A percentile compares a stretch with the other conserved stretches of the same genome.
These are phyloP conservation scores for Oscheius sp. DNA, from an alignment of 1,140 invertebrate genomes.

Conservation along the genomic window DNA sequence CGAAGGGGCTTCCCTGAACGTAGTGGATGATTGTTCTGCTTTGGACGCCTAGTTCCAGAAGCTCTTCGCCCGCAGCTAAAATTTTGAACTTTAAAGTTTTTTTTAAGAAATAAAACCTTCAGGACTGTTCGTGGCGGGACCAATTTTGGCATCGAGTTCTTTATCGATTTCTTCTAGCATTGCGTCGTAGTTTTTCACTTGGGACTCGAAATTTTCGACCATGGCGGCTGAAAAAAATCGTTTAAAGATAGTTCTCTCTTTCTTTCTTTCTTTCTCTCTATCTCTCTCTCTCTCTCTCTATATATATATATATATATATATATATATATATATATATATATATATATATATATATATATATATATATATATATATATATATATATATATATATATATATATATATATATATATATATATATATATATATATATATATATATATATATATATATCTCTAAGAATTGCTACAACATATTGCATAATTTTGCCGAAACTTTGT, in stretches of 20 bases:
- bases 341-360: too few species aligned
- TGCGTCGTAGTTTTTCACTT: not conserved
- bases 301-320: too few species aligned
- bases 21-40: slow-evolving; percentile 29
- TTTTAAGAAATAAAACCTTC: not conserved
- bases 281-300: too few species aligned
- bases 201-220: slow-evolving; percentile 10
- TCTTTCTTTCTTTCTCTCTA: too few species aligned
- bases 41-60: slow-evolving; percentile 27
- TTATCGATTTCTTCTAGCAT: slow-evolving; percentile 22
- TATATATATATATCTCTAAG: too few species aligned
- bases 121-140: slow-evolving; percentile 2
- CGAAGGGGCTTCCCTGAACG: slow-evolving; percentile 19
- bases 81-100: not conserved
- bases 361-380: too few species aligned
- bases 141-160: slow-evolving; percentile 19
- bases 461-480: too few species aligned
- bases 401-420: too few species aligned
- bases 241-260: not conserved
- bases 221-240: not conserved
- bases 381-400: too few species aligned
- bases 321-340: too few species aligned
- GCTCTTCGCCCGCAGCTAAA: not conserved
- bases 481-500: too few species aligned
- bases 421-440: too few species aligned